Conservation (phyloP, 2,888 invertebrate genomes). For the Melipona beecheii region DNA sequence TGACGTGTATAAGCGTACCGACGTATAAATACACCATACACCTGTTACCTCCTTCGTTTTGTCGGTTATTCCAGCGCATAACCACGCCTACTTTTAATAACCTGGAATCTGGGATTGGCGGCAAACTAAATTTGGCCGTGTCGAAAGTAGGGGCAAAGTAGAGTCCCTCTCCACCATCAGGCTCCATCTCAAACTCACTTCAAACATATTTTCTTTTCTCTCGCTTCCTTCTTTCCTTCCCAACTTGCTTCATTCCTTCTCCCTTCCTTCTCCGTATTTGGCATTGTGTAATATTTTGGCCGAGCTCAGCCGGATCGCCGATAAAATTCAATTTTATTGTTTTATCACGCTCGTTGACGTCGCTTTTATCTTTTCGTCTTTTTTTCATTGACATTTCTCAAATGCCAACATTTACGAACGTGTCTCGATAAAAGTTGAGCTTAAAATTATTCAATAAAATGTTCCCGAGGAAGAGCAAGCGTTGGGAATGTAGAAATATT, state of each 20-base stretch:
- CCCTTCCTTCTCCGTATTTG: slow-evolving; percentile 50
- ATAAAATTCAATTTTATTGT: neutral
- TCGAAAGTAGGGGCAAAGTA: slow-evolving; percentile 42
- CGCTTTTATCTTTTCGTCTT: too few species aligned
- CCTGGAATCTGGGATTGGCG: slow-evolving; percentile 80
- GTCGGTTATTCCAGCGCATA: slow-evolving; percentile 67
- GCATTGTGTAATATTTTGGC: slow-evolving; percentile 35
- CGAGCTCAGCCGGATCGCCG: neutral
- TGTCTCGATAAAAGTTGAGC: too few species aligned
- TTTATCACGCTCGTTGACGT: too few species aligned
- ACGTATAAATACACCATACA: slow-evolving; percentile 81
- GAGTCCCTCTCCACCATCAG: slow-evolving; percentile 29
- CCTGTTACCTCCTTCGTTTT: slow-evolving; percentile 77
- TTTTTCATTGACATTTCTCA: too few species aligned
- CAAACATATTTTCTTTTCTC: slow-evolving; percentile 14
- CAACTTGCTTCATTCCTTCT: slow-evolving; percentile 39
- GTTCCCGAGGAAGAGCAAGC: neutral
- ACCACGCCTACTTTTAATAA: slow-evolving; percentile 82
- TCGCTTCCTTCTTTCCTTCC: slow-evolving; percentile 13
- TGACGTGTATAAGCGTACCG: slow-evolving; percentile 64
- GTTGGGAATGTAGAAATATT: too few species aligned
- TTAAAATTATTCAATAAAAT: too few species aligned
- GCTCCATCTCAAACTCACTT: slow-evolving; percentile 30
- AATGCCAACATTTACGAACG: too few species aligned
- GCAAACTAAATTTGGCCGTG: slow-evolving; percentile 79